Evolutionary conservation across 92 coral and sea anemone genomes (phyloP), one percentile per base, ranked within the genome.

Genomic region (Pocillopora meandrina): DNA sequence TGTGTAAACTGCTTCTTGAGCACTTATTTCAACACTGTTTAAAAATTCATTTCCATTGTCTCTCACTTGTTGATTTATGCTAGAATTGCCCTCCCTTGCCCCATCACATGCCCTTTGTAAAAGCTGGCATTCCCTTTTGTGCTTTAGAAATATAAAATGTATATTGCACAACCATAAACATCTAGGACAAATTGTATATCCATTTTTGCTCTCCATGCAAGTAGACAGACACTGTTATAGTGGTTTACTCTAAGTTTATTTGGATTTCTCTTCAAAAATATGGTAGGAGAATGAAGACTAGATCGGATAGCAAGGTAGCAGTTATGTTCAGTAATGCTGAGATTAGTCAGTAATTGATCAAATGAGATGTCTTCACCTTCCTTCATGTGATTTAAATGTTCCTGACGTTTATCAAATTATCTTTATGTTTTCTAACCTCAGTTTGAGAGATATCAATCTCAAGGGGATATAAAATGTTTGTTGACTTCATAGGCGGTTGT

Each of bases 351-450:
- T 23, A 92, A 61, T 84, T 92, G 86, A 70, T 92, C 92, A 89
- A 89, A 89, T 23, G 86, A n/a, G 71, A 89, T 89, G 63, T 92
- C 91, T 74, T 89, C 87, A 52, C 95, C 92, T 60, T 91, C 94
- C 58, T 76, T 82, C 79, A 72, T 82, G 68, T 82, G 79, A 72
- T 72, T 85, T 77, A 85, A 76, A 35, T 85, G 81, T 66, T 85
- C 77, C 66, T 76, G 78, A 77, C 77, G 58, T 56, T 23, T 68
- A 77, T 77, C 72, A 79, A 85, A 60, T 15, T 77, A 71, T 76
- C 88, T 77, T 77, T 85, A 62, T 77, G 84, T 67, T 85, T 66
- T 77, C 56, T 76, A 18, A 76, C 15, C 18, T 77, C 83, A 77
- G 57, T 66, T 34, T 77, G 61, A 66, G 60, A 21, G 0, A 70